Percentiles rank a stretch among this genome's conserved stretches.
Conservation (phyloP, 1,140 invertebrate species). For the Drusus annulatus region DNA sequence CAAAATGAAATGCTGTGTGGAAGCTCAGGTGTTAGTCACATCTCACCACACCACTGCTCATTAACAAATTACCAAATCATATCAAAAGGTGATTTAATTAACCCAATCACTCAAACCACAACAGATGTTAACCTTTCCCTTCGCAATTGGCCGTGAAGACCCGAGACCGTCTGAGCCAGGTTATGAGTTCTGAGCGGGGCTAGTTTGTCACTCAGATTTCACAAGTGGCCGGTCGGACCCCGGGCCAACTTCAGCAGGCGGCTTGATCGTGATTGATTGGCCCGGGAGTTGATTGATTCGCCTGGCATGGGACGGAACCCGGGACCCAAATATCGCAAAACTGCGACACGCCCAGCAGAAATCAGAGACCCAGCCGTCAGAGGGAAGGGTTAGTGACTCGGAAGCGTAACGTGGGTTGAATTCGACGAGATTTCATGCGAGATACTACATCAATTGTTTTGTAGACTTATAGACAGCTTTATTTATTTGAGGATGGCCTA, state of each 20-base stretch:
- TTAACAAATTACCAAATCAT: neutral
- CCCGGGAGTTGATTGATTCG: constrained; percentile 35
- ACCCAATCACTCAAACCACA: neutral
- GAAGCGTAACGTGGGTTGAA: no score
- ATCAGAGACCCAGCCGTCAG: neutral
- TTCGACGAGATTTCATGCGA: no score
- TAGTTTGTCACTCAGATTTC: neutral
- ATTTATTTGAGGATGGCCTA: no score
- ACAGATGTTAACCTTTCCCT: constrained; percentile 19
- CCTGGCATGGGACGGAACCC: constrained; percentile 16
- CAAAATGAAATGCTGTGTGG: no score
- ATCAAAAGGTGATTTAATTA: neutral
- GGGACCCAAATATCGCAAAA: constrained; percentile 1
- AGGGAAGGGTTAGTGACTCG: neutral
- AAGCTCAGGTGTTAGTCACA: no score
- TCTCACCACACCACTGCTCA: neutral
- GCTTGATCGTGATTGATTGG: constrained; percentile 27
- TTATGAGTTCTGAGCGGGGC: neutral
- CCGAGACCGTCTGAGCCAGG: neutral
- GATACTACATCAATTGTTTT: no score
- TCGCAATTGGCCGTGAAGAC: neutral
- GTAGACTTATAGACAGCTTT: no score
- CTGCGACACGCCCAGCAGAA: constrained; percentile 1
- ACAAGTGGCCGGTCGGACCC: neutral
- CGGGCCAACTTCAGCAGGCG: neutral